These are phyloP conservation scores for Anoplius nigerrimus DNA, from an alignment of 2,888 invertebrate species.

Conservation along the genomic window DNA sequence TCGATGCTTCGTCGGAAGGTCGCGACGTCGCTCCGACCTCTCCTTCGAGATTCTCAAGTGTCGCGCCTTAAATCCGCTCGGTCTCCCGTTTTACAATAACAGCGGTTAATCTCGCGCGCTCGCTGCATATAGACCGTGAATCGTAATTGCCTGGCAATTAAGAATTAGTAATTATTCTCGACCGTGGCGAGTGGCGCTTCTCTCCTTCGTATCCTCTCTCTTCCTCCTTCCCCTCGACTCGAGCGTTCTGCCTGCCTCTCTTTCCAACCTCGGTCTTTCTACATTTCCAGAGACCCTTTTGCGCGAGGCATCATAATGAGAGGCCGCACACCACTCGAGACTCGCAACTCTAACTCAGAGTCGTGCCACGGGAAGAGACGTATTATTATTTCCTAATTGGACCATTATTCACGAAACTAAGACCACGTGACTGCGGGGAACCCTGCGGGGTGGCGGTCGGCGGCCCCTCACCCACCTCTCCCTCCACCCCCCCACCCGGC, in stretches of 20 bases:
- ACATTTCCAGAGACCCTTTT: conserved; percentile 47
- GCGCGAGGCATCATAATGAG: conserved; percentile 55
- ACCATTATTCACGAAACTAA: conserved; percentile 63
- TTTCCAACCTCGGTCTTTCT: conserved; percentile 36
- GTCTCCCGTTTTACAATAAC: background rate
- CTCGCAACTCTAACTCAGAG: conserved; percentile 52
- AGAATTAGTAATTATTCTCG: conserved; percentile 52
- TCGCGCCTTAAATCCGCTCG: no score
- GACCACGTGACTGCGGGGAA: conserved; percentile 42
- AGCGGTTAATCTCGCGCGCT: conserved; percentile 8
- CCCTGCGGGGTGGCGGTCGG: conserved; percentile 1
- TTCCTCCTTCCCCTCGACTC: conserved; percentile 6
- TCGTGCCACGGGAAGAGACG: conserved; percentile 48
- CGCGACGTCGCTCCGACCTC: no score
- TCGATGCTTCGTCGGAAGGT: no score
- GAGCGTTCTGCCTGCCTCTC: conserved; percentile 33
- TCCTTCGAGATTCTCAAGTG: no score
- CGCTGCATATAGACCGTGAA: conserved; percentile 15
- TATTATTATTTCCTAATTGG: conserved; percentile 66
- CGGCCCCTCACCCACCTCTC: background rate
- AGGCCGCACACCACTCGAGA: conserved; percentile 52
- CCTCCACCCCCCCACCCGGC: background rate
- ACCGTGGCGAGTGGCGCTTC: conserved; percentile 27
- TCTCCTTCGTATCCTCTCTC: background rate
- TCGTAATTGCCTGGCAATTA: conserved; percentile 54